Evolutionary conservation across 2,797 vertebrate species (phyloP).

Genomic region (Nyctalus aviator): DNA sequence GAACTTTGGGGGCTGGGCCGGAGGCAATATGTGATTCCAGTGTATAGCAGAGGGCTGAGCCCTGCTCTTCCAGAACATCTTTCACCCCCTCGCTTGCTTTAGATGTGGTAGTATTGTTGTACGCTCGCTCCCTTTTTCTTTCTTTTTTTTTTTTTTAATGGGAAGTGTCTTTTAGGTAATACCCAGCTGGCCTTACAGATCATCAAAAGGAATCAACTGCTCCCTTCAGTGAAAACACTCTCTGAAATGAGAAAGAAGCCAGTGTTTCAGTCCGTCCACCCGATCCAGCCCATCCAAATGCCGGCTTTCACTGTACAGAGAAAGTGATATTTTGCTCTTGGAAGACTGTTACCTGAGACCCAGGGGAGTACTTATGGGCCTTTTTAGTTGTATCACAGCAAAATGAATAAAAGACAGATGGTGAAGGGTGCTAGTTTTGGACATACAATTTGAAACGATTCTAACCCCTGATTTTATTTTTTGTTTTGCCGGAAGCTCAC

Average conservation of each 20-base stretch:
- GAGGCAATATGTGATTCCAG: not conserved
- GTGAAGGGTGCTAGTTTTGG: conserved; percentile 79
- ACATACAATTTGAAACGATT: conserved; percentile 35
- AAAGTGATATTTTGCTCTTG: conserved; percentile 89
- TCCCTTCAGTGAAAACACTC: conserved; percentile 92
- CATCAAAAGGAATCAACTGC: conserved; percentile 98
- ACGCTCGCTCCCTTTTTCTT: not conserved
- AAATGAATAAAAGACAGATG: conserved; percentile 78
- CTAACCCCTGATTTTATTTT: not conserved
- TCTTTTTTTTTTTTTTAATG: not conserved
- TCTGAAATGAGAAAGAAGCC: conserved; percentile 95
- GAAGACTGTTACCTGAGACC: conserved; percentile 62
- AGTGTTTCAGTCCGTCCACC: conserved; percentile 91
- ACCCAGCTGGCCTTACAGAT: conserved; percentile 99
- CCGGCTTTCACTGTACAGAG: conserved; percentile 95
- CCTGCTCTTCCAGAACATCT: not conserved
- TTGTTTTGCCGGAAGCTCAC: conserved; percentile 28
- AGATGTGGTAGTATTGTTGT: not conserved
- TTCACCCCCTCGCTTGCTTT: not conserved
- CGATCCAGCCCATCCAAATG: conserved; percentile 93
- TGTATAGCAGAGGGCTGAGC: not conserved
- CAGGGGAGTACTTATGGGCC: conserved; percentile 74
- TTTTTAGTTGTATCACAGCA: conserved; percentile 74
- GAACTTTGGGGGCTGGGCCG: not conserved
- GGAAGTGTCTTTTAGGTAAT: conserved; percentile 90